Evolutionary conservation across 1,140 invertebrate species (phyloP), one percentile per base, ranked within the genome.

Genomic region (Caenorhabditis latens): DNA sequence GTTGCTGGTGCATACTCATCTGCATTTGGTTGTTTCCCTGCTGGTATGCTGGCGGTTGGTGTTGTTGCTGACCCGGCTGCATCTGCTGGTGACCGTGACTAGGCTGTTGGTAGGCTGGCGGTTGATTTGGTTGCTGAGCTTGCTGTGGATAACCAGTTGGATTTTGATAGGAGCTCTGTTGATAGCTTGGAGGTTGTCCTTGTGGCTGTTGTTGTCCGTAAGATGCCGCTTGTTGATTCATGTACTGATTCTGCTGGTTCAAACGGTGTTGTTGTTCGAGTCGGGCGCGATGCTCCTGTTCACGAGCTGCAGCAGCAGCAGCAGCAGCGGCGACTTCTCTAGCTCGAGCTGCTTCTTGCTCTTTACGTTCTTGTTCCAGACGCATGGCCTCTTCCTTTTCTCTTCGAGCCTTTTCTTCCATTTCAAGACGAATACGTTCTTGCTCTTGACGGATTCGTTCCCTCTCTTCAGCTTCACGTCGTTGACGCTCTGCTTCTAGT

Each of bases 201-300:
- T 67, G 63, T 21, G 67, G 67, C 19, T 48, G 67, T 48, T 75
- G 67, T n/a, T 75, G 67, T 13, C 42, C 40, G n/a, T 75, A 75
- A n/a, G 21, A 42, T n/a, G 57, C 19, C 19, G 11, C 13, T n/a
- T 75, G 67, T 3, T 75, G 67, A 40, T 65, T 65, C 63, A 65
- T 65, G 63, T 65, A 65, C 32, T 32, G 63, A n/a, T 75, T 46
- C 42, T 75, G 67, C 24, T 75, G 67, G 42, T n/a, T 75, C 19
- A 43, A 5, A 6, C 67, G 42, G 19, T 75, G 67, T n/a, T 75
- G 67, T n/a, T 75, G 67, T n/a, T 75, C 67, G 42, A 75, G 6
- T 7, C 42, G 19, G 2, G 16, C 19, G n/a, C 57, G 57, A 21
- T 58, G 57, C 16, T 8, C 16, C n/a, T 58, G 19, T n/a, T 19